Evolutionary conservation across 2,797 vertebrate species (phyloP).

Genomic region (Eidolon dupreanum): DNA sequence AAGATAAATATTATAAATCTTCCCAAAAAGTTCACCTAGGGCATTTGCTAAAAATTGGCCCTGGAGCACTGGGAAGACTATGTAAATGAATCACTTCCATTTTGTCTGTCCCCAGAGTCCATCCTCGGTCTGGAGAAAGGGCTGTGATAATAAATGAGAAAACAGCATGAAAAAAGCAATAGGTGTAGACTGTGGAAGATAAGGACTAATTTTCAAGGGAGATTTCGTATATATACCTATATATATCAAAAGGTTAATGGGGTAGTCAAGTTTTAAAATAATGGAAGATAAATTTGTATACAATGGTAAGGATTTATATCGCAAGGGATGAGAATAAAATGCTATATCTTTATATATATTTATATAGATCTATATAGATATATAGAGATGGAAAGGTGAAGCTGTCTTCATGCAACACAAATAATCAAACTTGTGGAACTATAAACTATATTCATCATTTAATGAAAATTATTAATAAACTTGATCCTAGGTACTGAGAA

Average conservation of each 20-base stretch:
- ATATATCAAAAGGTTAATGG: neutral
- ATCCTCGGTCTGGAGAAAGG: neutral
- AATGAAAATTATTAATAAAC: neutral
- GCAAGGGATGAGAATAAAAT: neutral
- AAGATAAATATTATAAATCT: neutral
- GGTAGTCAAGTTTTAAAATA: neutral
- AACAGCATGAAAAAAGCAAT: neutral
- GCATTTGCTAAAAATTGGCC: constrained; percentile 10
- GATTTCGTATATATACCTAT: neutral
- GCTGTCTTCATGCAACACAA: neutral
- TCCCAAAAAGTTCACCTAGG: neutral
- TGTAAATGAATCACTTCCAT: neutral
- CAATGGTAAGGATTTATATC: neutral
- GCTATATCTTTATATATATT: neutral
- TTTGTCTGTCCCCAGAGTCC: neutral
- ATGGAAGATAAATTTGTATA: neutral
- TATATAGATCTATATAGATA: neutral
- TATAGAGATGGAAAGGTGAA: neutral
- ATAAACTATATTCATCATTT: neutral
- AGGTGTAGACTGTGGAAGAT: neutral
- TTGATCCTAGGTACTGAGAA: neutral
- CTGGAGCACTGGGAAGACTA: neutral
- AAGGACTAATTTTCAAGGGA: neutral
- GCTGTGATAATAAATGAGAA: neutral
- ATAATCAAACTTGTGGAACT: neutral